phyloP scores from a whole-genome alignment of 2,888 invertebrate species.

The Abrostola tripartita region DNA sequence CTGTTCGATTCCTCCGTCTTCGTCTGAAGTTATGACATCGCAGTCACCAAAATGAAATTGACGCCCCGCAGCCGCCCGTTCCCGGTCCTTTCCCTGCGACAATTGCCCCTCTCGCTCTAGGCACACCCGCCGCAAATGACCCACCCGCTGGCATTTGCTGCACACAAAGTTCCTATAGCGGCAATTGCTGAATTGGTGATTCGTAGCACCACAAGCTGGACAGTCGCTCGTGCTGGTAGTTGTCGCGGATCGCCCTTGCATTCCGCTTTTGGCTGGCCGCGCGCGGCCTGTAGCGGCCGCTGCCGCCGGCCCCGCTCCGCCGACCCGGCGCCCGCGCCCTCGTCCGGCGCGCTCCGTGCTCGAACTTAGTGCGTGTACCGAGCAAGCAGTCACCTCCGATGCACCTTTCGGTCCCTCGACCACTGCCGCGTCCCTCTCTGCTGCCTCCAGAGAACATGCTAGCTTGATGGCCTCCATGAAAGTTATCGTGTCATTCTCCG shows the following conservation, averaged over 20 bases:
- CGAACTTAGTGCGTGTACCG: slow-evolving; percentile 5
- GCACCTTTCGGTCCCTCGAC: slow-evolving; percentile 3
- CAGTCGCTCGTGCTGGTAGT: no score
- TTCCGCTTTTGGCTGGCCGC: not conserved
- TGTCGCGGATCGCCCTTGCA: no score
- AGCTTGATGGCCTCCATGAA: slow-evolving; percentile 9
- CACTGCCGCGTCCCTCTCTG: slow-evolving; percentile 15
- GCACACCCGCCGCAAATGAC: slow-evolving; percentile 33
- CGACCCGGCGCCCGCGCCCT: not conserved
- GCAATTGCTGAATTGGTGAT: no score
- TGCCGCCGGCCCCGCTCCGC: not conserved
- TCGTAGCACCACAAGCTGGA: not conserved
- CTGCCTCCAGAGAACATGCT: slow-evolving; percentile 19
- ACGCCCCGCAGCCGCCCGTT: no score
- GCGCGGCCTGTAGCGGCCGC: not conserved
- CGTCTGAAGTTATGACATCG: no score
- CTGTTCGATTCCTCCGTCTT: not conserved
- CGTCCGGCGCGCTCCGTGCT: not conserved
- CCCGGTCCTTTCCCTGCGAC: not conserved
- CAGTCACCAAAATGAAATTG: no score
- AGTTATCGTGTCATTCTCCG: slow-evolving; percentile 10
- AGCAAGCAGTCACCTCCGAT: no score
- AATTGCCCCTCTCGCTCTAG: not conserved
- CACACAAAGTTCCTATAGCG: slow-evolving; percentile 30
- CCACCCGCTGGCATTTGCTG: slow-evolving; percentile 22